Base-by-base conservation (phyloP, 2,888 invertebrate species). In the Drosophila nr. perissopoda region DNA sequence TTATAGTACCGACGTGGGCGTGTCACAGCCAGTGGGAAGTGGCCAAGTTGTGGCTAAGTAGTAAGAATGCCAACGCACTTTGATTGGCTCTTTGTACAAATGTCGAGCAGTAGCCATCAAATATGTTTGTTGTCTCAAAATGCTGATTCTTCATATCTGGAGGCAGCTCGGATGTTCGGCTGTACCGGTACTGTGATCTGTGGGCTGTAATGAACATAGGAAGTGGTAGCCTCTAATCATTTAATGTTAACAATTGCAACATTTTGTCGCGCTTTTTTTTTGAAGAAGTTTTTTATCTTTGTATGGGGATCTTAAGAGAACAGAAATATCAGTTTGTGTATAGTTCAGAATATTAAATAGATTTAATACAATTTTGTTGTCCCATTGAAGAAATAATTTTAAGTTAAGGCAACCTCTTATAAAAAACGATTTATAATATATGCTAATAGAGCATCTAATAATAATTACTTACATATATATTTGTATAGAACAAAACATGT, bases 41-140 rank as follows among this genome's bases (percentile, higher is more conserved):
- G n/a, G 57, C 51, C 69, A 64, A 36, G 25, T 72, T 51, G 58
- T 67, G 61, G 52, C 40, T 59, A 72, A 51, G 34, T 29, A 71
- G 33, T 60, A 62, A 40, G 34, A 34, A 64, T 49, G 68, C 76
- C 62, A 69, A 63, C 69, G 76, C 77, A 73, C 48, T 52, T 33
- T 56, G 56, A 13, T n/a, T 57, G 57, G 51, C 45, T 56, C 25
- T 45, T 25, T 25, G 21, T 16, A 18, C 27, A 58, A 48, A 52
- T 66, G 38, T 56, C 42, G 38, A 42, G 48, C 52, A 59, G 75
- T 79, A 79, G 76, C 65, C 61, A 56, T 49, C 71, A 77, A 53
- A 64, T 57, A 48, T 42, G 36, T 56, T 36, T 42, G 40, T 64
- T 68, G 18, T 2, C 6, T 48, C 16, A 56, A 53, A 76, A 36